These are phyloP conservation scores for Labia minor DNA, from an alignment of 2,888 invertebrate species.

Conservation along the genomic window DNA sequence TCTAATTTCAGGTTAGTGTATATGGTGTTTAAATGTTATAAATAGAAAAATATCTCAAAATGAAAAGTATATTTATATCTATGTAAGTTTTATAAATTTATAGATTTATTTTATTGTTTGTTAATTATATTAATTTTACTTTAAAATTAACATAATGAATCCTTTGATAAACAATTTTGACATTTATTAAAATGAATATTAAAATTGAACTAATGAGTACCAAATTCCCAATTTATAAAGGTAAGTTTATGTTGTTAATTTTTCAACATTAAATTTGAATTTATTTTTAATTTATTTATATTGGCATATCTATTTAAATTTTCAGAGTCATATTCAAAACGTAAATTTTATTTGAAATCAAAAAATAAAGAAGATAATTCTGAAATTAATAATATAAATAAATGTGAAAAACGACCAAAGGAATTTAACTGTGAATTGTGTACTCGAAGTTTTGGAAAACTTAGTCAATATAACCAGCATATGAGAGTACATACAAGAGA, in stretches of 20 bases:
- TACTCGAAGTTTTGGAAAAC: neutral
- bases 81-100: too few relatives aligned
- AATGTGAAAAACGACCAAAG: neutral
- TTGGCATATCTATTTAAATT: too few relatives aligned
- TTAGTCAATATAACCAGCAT: neutral
- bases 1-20: too few relatives aligned
- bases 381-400: neutral
- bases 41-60: too few relatives aligned
- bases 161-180: too few relatives aligned
- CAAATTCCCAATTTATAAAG: neutral
- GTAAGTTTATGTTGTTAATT: neutral
- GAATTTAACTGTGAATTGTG: neutral
- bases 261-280: neutral
- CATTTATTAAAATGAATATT: neutral
- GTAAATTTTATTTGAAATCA: neutral
- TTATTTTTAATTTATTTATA: too few relatives aligned
- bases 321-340: neutral
- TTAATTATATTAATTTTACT: too few relatives aligned
- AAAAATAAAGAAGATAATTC: neutral
- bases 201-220: neutral
- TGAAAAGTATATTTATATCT: too few relatives aligned
- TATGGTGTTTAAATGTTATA: too few relatives aligned
- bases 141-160: too few relatives aligned
- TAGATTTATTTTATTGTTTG: too few relatives aligned
- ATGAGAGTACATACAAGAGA: slow-evolving; percentile 2